phyloP scores from a whole-genome alignment of 2,113 vertebrate species.

The Acanthochromis polyacanthus region DNA sequence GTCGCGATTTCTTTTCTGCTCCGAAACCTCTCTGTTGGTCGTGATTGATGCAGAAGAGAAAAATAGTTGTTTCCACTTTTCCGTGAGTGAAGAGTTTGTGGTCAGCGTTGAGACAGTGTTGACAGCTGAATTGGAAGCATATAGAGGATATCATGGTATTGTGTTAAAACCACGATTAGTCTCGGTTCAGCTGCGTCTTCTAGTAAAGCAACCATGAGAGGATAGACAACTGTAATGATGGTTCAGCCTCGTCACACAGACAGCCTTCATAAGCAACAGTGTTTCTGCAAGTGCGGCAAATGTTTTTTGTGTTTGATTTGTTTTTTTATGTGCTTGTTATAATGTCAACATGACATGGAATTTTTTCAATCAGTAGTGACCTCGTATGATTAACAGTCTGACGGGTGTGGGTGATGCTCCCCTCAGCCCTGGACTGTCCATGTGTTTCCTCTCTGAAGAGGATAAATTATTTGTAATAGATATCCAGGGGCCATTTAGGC shows the following conservation, averaged over 20 bases:
- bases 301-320: too few relatives aligned
- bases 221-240: too few relatives aligned
- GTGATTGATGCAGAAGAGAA: too few relatives aligned
- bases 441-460: slow-evolving; percentile 31
- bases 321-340: not conserved
- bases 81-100: too few relatives aligned
- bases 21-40: too few relatives aligned
- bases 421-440: not conserved
- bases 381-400: not conserved
- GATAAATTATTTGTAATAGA: slow-evolving; percentile 37
- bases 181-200: slow-evolving; percentile 14
- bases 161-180: too few relatives aligned
- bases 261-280: not conserved
- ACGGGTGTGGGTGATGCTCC: slow-evolving; percentile 4
- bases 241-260: slow-evolving; percentile 2
- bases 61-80: too few relatives aligned
- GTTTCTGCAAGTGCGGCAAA: not conserved
- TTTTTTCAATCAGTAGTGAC: not conserved
- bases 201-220: not conserved
- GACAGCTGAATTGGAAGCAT: too few relatives aligned
- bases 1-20: too few relatives aligned
- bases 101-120: too few relatives aligned
- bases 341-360: not conserved
- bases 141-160: too few relatives aligned
- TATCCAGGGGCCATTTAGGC: not conserved